Percentiles rank a stretch among this genome's conserved stretches.
phyloP scores from a whole-genome alignment of 1,140 invertebrate species.

The Proales similis region DNA sequence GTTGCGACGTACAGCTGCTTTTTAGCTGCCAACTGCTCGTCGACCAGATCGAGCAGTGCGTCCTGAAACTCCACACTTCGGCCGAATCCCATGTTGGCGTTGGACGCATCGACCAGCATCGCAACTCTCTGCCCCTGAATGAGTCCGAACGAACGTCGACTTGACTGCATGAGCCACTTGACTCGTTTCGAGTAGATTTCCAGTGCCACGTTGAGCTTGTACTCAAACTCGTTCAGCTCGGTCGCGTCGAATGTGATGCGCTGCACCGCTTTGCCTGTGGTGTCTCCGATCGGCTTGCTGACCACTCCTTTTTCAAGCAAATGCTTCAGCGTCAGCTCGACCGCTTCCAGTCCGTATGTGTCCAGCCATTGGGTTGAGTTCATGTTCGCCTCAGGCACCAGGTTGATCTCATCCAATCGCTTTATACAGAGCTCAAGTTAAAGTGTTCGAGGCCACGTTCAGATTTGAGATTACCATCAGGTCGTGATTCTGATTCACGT shows the following conservation, averaged over 20 bases:
- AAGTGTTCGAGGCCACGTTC: not conserved
- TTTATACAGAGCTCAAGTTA: not conserved
- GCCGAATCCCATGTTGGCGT: constrained; percentile 45
- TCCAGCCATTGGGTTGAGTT: constrained; percentile 50
- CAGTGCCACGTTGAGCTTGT: constrained; percentile 49
- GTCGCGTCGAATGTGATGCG: constrained; percentile 52
- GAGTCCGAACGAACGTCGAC: constrained; percentile 52
- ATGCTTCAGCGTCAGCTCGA: constrained; percentile 50
- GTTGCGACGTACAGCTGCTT: constrained; percentile 46
- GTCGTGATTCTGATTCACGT: constrained; percentile 50
- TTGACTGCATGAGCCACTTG: constrained; percentile 51
- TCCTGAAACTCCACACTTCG: constrained; percentile 38
- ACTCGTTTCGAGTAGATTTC: constrained; percentile 51
- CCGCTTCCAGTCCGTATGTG: constrained; percentile 45
- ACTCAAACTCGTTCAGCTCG: constrained; percentile 53
- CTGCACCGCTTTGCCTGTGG: constrained; percentile 45
- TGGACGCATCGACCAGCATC: constrained; percentile 48
- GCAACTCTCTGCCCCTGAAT: constrained; percentile 46
- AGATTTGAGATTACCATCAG: constrained; percentile 38
- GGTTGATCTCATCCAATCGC: constrained; percentile 33
- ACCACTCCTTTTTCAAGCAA: constrained; percentile 50
- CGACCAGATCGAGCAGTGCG: constrained; percentile 43
- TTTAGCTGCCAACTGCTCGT: constrained; percentile 49
- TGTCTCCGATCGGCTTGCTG: constrained; percentile 43
- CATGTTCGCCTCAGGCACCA: constrained; percentile 44